phyloP scores from a whole-genome alignment of 2,888 invertebrate genomes.

The Parelbella ahira region DNA sequence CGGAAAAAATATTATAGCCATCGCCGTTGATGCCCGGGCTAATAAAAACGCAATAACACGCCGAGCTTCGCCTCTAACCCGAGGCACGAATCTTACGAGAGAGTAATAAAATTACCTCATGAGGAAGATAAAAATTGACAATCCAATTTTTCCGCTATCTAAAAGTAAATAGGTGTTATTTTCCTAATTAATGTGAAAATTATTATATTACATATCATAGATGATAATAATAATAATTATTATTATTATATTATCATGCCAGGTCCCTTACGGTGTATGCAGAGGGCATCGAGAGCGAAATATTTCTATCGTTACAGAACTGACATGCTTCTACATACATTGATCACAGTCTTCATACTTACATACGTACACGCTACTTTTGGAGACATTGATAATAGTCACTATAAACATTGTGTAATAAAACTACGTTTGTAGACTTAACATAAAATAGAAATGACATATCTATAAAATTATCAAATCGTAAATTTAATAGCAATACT shows the following conservation, averaged over 20 bases:
- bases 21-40: slow-evolving; percentile 46
- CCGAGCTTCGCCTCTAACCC: slow-evolving; percentile 43
- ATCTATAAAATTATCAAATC: slow-evolving; percentile 32
- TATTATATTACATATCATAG: too few species aligned
- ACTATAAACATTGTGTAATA: too few species aligned
- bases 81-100: slow-evolving; percentile 57
- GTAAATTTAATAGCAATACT: slow-evolving; percentile 43
- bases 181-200: slow-evolving; percentile 27
- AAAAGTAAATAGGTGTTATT: slow-evolving; percentile 28
- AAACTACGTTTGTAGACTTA: too few species aligned
- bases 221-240: too few species aligned
- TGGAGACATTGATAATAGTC: too few species aligned
- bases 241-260: too few species aligned
- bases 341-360: too few species aligned
- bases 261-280: too few species aligned
- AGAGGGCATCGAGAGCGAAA: too few species aligned
- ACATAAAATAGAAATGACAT: slow-evolving; percentile 11
- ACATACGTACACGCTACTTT: too few species aligned
- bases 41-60: slow-evolving; percentile 74
- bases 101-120: slow-evolving; percentile 70
- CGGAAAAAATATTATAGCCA: slow-evolving; percentile 58
- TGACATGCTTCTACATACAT: too few species aligned
- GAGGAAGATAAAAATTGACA: slow-evolving; percentile 62
- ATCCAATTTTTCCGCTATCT: slow-evolving; percentile 50
- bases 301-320: too few species aligned